Evolutionary conservation across 2,888 invertebrate genomes (phyloP), one percentile per base, ranked within the genome.

Genomic region (Acanthacorydalis orientalis): DNA sequence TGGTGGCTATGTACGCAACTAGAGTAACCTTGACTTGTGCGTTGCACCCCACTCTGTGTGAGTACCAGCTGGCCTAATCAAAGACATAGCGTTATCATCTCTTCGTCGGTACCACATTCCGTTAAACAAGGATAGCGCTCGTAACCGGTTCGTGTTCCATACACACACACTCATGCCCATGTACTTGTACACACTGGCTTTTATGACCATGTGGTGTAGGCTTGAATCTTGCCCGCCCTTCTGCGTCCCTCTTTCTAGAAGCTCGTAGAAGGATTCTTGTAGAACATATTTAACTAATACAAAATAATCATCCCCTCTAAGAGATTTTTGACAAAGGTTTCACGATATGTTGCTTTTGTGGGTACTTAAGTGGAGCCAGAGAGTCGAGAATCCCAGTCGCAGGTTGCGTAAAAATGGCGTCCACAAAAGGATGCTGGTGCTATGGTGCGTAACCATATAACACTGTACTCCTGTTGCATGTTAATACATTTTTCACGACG

Each of bases 1-100:
- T 62, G 58, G 58, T 54, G 58, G 56, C 53, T 47, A 47, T 59
- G 58, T 56, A 59, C 58, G 61, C 54, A 58, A 61, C 59, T 59
- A 60, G 56, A 55, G 54, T 62, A 62, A 62, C 63, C 63, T 64
- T 64, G 63, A 62, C 60, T 59, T 54, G 55, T 52, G 57, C 57
- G 57, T 58, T 55, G 55, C 42, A 40, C 49, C 42, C 49, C 39
- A 45, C 44, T 47, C 23, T 23, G 23, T 46, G n/a, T 12, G 37
- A 37, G 12, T 37, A 37, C 11, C 37, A 6, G 6, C 3, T 6
- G 23, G 23, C 23, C 6, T 23, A 23, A 23, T 23, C 23, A 23
- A 2, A 23, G 23, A 23, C 23, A 23, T 6, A 6, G 6, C 6
- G 23, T 4, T 6, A 6, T 23, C 23, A 23, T 4, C 23, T 4